Evolutionary conservation across 2,888 invertebrate species (phyloP).

Genomic region (Lamellibrachia columna): DNA sequence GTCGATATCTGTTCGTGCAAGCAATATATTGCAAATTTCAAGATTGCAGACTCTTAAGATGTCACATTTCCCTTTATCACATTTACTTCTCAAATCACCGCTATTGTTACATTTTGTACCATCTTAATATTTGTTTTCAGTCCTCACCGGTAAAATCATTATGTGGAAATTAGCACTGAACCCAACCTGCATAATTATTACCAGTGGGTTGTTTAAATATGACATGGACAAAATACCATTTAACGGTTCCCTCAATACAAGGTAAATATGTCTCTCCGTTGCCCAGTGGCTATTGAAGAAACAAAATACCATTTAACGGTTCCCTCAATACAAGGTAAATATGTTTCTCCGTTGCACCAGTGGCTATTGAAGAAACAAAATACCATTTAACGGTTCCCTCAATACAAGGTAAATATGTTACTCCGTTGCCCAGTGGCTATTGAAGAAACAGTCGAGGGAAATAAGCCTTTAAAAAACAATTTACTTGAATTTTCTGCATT

Average conservation of each 20-base stretch:
- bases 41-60: background rate
- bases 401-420: too few species aligned
- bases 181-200: background rate
- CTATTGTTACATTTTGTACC: background rate
- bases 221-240: background rate
- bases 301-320: background rate
- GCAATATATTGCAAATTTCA: background rate
- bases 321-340: background rate
- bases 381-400: background rate
- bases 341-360: too few species aligned
- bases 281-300: too few species aligned
- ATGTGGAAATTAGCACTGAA: background rate
- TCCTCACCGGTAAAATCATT: background rate
- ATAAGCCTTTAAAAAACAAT: background rate
- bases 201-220: background rate
- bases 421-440: background rate
- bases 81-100: background rate
- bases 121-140: background rate
- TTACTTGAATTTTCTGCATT: background rate
- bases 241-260: background rate
- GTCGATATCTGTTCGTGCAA: background rate
- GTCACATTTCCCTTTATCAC: background rate
- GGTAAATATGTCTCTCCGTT: too few species aligned
- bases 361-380: background rate
- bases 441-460: background rate